Base-by-base conservation (phyloP, 2,797 vertebrate species). In the Melanotaenia pygmaea region DNA sequence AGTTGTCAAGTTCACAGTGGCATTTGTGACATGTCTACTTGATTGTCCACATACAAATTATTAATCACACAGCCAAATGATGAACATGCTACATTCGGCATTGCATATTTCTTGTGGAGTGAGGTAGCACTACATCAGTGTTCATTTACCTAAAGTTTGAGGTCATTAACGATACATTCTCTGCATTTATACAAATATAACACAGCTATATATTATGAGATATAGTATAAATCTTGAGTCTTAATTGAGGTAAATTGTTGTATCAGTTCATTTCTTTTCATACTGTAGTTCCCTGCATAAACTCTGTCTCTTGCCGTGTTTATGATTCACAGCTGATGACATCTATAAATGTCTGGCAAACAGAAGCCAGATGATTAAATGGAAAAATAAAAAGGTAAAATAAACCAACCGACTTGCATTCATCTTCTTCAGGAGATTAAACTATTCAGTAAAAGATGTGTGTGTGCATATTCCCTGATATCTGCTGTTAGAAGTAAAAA, bases 121-220 rank as follows among this genome's bases (percentile, higher is more conserved):
- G 90, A 92, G 90, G 91, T 93, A 92, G 92, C 74, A 84, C 80
- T 73, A 77, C 81, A 90, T 91, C 87, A 86, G 88, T 87, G 86
- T 85, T 88, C 62, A 70, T 54, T 67, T 78, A 66, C 81, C 67
- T 67, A 74, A 76, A 83, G 64, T 59, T 59, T 86, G 86, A 92
- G 81, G 85, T 89, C 69, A 83, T 72, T 70, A 63, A 67, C 9
- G 35, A 69, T 86, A 93, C 86, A 92, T 90, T 92, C 87, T 82
- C 80, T 72, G 76, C 22, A 40, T 84, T 83, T 79, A 87, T 79
- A 86, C 75, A 85, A 88, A 88, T 30, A 84, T 76, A 83, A 83
- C 79, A 87, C 80, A 86, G 77, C 66, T 82, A 81, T 76, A 87
- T 75, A 82, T 81, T 65, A 83, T 67, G 71, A 83, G 75, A 73